These are phyloP conservation scores for Sebastiscus tertius DNA, from an alignment of 2,797 vertebrate species.

Conservation along the genomic window DNA sequence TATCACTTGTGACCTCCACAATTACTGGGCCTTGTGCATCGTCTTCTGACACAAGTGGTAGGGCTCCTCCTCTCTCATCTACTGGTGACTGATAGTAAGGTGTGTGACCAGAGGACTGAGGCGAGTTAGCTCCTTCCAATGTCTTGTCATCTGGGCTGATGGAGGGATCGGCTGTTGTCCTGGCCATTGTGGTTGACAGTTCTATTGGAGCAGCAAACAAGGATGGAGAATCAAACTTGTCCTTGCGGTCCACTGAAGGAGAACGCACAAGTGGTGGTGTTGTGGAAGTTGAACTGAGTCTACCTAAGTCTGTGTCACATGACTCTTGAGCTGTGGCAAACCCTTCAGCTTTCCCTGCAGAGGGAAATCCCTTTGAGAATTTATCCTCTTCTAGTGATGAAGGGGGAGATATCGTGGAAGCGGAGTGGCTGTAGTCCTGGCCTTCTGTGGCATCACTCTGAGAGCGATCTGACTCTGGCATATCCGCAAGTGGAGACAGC, in stretches of 20 bases:
- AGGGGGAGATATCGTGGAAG: constrained; percentile 93
- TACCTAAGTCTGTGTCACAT: constrained; percentile 74
- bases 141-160: constrained; percentile 93
- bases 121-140: constrained; percentile 90
- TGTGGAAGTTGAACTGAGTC: constrained; percentile 74
- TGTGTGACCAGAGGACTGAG: constrained; percentile 96
- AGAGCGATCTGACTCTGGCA: constrained; percentile 84
- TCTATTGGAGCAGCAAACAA: constrained; percentile 87
- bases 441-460: constrained; percentile 93
- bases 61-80: constrained; percentile 88
- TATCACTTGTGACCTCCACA: constrained; percentile 90
- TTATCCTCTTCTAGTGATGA: constrained; percentile 94
- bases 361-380: constrained; percentile 81
- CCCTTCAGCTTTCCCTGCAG: constrained; percentile 61
- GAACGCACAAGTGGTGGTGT: constrained; percentile 89
- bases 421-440: constrained; percentile 91
- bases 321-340: constrained; percentile 62
- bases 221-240: constrained; percentile 86
- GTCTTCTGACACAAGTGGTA: constrained; percentile 79
- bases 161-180: constrained; percentile 79
- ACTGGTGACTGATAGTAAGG: constrained; percentile 98
- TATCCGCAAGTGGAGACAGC: constrained; percentile 81
- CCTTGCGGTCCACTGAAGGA: constrained; percentile 89
- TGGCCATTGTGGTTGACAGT: constrained; percentile 77
- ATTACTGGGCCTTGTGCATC: constrained; percentile 82